Base-by-base conservation (phyloP, 64 coral and sea anemone genomes). In the Stichodactyla helianthus region DNA sequence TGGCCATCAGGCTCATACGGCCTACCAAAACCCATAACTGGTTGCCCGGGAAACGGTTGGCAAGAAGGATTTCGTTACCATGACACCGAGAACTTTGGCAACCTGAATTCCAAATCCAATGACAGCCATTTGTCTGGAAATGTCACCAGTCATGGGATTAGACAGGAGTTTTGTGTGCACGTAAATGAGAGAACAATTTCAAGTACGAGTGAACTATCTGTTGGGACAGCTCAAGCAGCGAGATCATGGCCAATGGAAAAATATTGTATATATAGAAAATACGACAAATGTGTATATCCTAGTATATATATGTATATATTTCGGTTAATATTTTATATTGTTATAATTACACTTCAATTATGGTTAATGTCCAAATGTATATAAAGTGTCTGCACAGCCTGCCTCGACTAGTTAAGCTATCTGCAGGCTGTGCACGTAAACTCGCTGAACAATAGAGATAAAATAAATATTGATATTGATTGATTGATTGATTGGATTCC, bases 21-120 rank as follows among this genome's bases (percentile, higher is more conserved):
- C 26, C 85, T 96, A 28, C 94, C 94, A 9, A 93, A 96, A 59
- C 94, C 94, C 87, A 26, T 14, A 2, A 74, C 91, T 79, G 94
- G 94, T 5, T 96, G 94, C 16, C 94, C 90, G 6, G 56, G 65
- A 51, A 88, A 84, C 0, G 50, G 26, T 12, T 96, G 94, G 94
- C 86, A 70, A 82, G 91, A 96, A 90, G 94, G 94, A 22, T 96
- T 82, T 83, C 88, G 94, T 59, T 96, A 96, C 76, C 94, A 96
- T 55, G 94, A 96, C 71, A 89, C 94, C 9, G 94, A 96, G 71
- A 96, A 96, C 77, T 86, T 85, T 79, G 86, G 86, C 61, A 96
- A 96, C 52, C 50, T 59, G 15, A 96, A 96, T 74, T 71, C 35
- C 18, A 87, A 90, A 90, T 93, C 94, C 44, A 90, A 92, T 44